These are phyloP conservation scores for Trichacis sp. DNA, from an alignment of 2,888 invertebrate genomes.

Conservation along the genomic window DNA sequence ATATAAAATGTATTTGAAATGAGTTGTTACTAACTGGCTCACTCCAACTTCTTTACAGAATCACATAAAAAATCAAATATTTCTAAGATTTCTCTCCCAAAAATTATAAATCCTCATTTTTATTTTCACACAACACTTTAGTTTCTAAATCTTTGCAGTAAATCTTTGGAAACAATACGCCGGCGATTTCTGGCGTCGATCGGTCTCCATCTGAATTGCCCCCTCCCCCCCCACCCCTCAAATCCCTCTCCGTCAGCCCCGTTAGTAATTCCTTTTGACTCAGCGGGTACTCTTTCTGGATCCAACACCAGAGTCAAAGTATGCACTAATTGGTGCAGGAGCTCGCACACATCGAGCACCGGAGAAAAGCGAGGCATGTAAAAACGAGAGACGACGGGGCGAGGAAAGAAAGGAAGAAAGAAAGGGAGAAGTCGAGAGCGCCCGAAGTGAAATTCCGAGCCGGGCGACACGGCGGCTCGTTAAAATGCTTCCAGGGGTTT, in stretches of 20 bases:
- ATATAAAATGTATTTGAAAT: no score
- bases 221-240: conserved; percentile 16
- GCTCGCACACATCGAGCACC: conserved; percentile 47
- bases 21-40: no score
- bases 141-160: no score
- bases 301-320: conserved; percentile 60
- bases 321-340: conserved; percentile 68
- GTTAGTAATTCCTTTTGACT: conserved; percentile 36
- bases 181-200: conserved; percentile 42
- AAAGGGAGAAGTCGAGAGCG: conserved; percentile 33
- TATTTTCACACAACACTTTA: no score
- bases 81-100: no score
- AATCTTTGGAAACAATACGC: neutral
- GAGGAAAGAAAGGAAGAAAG: conserved; percentile 24
- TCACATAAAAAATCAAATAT: no score
- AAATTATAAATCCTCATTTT: no score
- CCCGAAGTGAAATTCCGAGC: conserved; percentile 65
- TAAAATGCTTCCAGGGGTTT: conserved; percentile 69
- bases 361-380: conserved; percentile 26
- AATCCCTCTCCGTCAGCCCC: no score
- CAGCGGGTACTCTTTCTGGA: conserved; percentile 38
- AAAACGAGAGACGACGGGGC: conserved; percentile 27
- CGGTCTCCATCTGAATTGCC: conserved; percentile 38
- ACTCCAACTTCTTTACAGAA: no score
- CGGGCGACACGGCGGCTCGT: conserved; percentile 68